Base-by-base conservation (phyloP, 2,113 vertebrate genomes). In the Centropus unirufus region DNA sequence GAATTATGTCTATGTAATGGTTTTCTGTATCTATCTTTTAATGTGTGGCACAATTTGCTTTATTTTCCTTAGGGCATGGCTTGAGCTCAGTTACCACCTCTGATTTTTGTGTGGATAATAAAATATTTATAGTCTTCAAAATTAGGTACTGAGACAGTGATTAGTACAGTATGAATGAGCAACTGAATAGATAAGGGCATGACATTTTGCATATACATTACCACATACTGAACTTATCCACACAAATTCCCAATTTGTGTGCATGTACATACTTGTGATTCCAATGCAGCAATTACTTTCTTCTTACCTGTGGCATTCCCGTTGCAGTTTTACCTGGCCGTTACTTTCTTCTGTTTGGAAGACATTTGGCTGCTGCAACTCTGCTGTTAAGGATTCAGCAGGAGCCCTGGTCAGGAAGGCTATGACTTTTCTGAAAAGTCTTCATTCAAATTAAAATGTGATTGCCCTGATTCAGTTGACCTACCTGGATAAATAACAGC, bases 51-150 rank as follows among this genome's bases (percentile, higher is more conserved):
- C 86, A 87, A 87, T 97, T 95, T 97, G 24, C 79, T 95, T 93
- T 96, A 92, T 91, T 93, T 95, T 93, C 91, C 90, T 95, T 72
- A 52, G 93, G 96, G 93, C 78, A 96, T 81, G 90, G 82, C 64
- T 95, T 97, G 94, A 92, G 94, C 91, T 96, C 92, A 94, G 90
- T 97, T 96, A 80, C 91, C 79, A 84, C 91, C 93, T 95, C 95
- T 97, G 94, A 96, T 97, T 97, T 97, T 96, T 96, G 92, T 94
- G 36, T 92, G 79, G 95, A 96, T 96, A 94, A 85, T 94, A 95
- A 97, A 97, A 95, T 95, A 96, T 95, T 97, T 97, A 94, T 90
- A 94, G 82, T 91, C 68, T 92, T 93, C 49, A 95, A 95, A 96
- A 95, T 93, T 83, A 91, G 92, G 89, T 92, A 59, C 77, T 93